These are phyloP conservation scores for Lycaena phlaeas DNA, from an alignment of 2,888 invertebrate species.

Conservation along the genomic window DNA sequence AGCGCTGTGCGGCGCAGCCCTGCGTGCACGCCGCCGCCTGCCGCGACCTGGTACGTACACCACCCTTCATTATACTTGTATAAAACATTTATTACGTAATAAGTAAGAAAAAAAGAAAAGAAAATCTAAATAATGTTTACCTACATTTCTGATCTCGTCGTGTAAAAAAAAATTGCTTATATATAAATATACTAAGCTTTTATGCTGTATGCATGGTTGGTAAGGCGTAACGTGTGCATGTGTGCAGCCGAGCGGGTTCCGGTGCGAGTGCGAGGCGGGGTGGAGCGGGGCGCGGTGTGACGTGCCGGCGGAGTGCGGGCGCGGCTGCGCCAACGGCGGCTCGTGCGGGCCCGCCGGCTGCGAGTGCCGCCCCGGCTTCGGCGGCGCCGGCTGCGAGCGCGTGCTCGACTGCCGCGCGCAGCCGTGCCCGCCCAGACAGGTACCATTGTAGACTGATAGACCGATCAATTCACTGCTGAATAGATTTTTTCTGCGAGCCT, in stretches of 20 bases:
- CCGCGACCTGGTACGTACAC: constrained; percentile 75
- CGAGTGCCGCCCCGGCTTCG: constrained; percentile 77
- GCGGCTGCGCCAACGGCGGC: constrained; percentile 79
- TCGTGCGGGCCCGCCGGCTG: constrained; percentile 70
- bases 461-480: too few relatives aligned
- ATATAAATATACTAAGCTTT: too few relatives aligned
- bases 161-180: too few relatives aligned
- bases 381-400: constrained; percentile 76
- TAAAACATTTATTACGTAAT: too few relatives aligned
- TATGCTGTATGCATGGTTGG: too few relatives aligned
- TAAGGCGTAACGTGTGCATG: constrained; percentile 2
- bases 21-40: constrained; percentile 76
- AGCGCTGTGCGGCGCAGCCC: constrained; percentile 34
- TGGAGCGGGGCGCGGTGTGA: constrained; percentile 77
- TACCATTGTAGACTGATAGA: too few relatives aligned
- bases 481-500: too few relatives aligned
- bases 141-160: too few relatives aligned
- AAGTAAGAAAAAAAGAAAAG: too few relatives aligned
- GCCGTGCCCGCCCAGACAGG: constrained; percentile 35
- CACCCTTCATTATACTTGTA: too few relatives aligned
- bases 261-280: constrained; percentile 80
- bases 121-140: too few relatives aligned
- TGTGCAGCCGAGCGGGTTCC: constrained; percentile 57
- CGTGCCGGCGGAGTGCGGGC: constrained; percentile 56
- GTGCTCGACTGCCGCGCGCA: constrained; percentile 77